These are phyloP conservation scores for Xenopus borealis DNA, from an alignment of 2,113 vertebrate species.

Conservation along the genomic window DNA sequence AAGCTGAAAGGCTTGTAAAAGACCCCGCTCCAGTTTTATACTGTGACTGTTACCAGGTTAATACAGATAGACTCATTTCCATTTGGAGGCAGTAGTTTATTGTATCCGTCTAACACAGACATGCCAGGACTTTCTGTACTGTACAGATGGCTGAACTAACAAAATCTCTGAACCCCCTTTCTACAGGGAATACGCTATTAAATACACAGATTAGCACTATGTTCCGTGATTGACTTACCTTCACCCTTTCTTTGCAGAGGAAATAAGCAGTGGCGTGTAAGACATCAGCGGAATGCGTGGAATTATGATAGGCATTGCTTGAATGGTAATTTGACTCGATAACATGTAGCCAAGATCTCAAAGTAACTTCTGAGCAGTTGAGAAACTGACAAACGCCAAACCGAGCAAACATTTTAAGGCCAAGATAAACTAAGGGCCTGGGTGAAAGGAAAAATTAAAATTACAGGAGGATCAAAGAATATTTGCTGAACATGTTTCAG, in stretches of 20 bases:
- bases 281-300: conserved; percentile 88
- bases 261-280: conserved; percentile 95
- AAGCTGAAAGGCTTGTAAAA: no score
- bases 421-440: conserved; percentile 90
- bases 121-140: no score
- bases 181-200: no score
- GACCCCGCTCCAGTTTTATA: no score
- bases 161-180: no score
- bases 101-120: no score
- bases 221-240: conserved; percentile 68
- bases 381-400: conserved; percentile 93
- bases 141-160: no score
- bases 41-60: no score
- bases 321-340: conserved; percentile 93
- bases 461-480: no score
- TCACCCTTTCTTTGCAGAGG: conserved; percentile 86
- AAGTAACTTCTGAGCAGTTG: conserved; percentile 83
- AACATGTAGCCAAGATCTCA: conserved; percentile 88
- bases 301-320: conserved; percentile 96
- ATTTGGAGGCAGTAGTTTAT: no score
- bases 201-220: neutral
- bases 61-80: no score
- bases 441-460: conserved; percentile 31
- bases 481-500: no score
- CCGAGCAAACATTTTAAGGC: conserved; percentile 88